A percentile compares a stretch with the other conserved stretches of the same genome.
Evolutionary conservation across 1,140 invertebrate genomes (phyloP).

Genomic region (Drosophila teissieri): DNA sequence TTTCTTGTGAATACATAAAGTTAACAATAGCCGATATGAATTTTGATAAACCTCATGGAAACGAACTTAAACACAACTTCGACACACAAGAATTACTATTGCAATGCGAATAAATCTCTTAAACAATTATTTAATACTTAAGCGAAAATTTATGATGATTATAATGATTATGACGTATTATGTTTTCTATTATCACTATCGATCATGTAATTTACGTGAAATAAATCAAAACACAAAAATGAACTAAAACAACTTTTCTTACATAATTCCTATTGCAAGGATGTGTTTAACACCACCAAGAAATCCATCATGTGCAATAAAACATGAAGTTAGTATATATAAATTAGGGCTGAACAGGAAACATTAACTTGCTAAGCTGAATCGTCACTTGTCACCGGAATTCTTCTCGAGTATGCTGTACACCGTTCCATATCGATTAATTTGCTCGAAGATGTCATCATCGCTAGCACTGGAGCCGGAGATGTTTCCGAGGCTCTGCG

Average conservation of each 20-base stretch:
- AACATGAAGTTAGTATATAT: slow-evolving; percentile 12
- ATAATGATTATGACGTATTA: slow-evolving; percentile 76
- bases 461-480: slow-evolving; percentile 57
- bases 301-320: slow-evolving; percentile 38
- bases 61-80: slow-evolving; percentile 19
- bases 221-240: slow-evolving; percentile 68
- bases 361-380: not conserved
- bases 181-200: slow-evolving; percentile 81
- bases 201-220: slow-evolving; percentile 80
- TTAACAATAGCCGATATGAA: slow-evolving; percentile 31
- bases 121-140: slow-evolving; percentile 80
- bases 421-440: slow-evolving; percentile 58
- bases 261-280: slow-evolving; percentile 5
- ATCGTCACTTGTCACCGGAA: slow-evolving; percentile 11
- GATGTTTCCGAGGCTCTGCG: slow-evolving; percentile 8
- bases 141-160: slow-evolving; percentile 70
- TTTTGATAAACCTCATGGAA: slow-evolving; percentile 32
- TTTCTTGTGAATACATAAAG: slow-evolving; percentile 56
- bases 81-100: slow-evolving; percentile 44
- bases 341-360: slow-evolving; percentile 3
- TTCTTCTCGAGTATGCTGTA: slow-evolving; percentile 47
- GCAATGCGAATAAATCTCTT: slow-evolving; percentile 71
- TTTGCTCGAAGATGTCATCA: slow-evolving; percentile 56
- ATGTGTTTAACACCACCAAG: slow-evolving; percentile 23
- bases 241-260: not conserved